A percentile compares a stretch with the other conserved stretches of the same genome.
phyloP scores from a whole-genome alignment of 2,888 invertebrate species.

The Watsonalla cultraria region DNA sequence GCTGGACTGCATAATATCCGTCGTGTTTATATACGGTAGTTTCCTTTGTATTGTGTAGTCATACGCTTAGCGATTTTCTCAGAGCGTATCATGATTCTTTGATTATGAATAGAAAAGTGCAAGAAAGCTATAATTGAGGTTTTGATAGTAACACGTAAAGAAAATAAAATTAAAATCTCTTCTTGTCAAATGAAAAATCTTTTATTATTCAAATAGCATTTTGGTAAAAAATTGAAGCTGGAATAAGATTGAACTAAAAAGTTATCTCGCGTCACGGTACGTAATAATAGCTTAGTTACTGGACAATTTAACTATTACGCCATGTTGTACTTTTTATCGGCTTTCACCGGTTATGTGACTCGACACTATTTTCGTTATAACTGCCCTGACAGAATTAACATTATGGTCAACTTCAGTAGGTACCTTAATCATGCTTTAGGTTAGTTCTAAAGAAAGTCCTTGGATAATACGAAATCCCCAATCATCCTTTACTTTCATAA shows the following conservation, averaged over 20 bases:
- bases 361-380: not conserved
- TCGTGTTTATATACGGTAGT: conserved; percentile 63
- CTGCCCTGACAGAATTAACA: not conserved
- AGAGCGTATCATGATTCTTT: not conserved
- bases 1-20: conserved; percentile 45
- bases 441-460: no score
- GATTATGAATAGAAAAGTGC: no score
- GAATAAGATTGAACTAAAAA: conserved; percentile 1
- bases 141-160: no score
- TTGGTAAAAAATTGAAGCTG: not conserved
- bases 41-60: conserved; percentile 35
- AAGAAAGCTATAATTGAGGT: no score
- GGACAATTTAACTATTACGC: conserved; percentile 20
- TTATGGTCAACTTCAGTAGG: not conserved
- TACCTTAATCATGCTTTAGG: no score
- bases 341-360: conserved; percentile 32
- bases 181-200: no score
- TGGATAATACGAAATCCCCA: no score
- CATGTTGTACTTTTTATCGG: conserved; percentile 12
- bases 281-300: conserved; percentile 29
- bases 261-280: conserved; percentile 29
- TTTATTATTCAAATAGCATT: not conserved
- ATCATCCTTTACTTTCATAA: not conserved
- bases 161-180: no score
- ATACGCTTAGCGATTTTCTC: conserved; percentile 40